These are phyloP conservation scores for Apostichopus leukothele DNA, from an alignment of 53 echinoderm and acorn worm species.

Conservation along the genomic window DNA sequence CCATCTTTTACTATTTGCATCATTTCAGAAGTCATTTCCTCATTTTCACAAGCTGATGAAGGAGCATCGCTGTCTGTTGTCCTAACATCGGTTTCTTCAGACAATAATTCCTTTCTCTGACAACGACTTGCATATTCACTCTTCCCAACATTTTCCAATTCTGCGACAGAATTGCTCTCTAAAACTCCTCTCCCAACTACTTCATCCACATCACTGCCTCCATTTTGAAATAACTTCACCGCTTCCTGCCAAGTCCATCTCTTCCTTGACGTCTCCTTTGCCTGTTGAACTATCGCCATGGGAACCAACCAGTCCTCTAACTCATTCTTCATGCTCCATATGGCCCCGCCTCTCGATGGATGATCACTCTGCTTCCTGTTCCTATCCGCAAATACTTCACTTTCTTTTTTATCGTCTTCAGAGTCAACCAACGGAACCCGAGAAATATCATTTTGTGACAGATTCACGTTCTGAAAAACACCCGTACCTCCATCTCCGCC, in stretches of 20 bases:
- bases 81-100: too few species aligned
- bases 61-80: too few species aligned
- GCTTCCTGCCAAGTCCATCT: conserved; percentile 15
- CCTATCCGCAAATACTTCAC: neutral
- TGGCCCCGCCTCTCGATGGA: neutral
- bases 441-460: neutral
- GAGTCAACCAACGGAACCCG: neutral
- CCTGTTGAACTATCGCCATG: conserved; percentile 5
- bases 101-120: too few species aligned
- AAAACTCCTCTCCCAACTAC: neutral
- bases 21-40: too few species aligned
- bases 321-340: neutral
- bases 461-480: neutral
- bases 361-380: neutral
- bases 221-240: neutral
- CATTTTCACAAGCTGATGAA: too few species aligned
- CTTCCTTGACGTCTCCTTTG: neutral
- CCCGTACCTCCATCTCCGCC: neutral
- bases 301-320: conserved; percentile 10
- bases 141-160: neutral
- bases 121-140: too few species aligned
- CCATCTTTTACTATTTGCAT: too few species aligned
- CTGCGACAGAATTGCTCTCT: neutral
- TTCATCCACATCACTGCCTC: neutral
- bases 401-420: neutral